These are phyloP conservation scores for Oconnorella tubifera DNA, from an alignment of 2,888 invertebrate species.

Conservation along the genomic window DNA sequence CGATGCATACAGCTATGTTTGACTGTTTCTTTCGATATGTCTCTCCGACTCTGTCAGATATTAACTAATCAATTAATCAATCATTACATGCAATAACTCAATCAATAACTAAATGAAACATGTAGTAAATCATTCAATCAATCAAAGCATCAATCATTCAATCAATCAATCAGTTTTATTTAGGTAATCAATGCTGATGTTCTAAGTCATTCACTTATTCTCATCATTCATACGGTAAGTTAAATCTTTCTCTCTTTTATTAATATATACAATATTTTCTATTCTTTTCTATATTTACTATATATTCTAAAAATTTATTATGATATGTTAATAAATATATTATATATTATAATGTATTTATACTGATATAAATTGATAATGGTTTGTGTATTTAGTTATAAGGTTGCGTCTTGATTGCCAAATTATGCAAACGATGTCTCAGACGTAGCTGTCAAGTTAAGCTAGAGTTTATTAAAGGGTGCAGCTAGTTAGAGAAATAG, in stretches of 20 bases:
- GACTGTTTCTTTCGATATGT: too few relatives aligned
- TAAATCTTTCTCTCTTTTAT: conserved; percentile 11
- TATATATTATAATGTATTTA: not conserved
- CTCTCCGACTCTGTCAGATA: too few relatives aligned
- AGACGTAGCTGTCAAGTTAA: too few relatives aligned
- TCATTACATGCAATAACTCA: too few relatives aligned
- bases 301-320: not conserved
- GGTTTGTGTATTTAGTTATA: not conserved
- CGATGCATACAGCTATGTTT: not conserved
- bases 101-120: too few relatives aligned
- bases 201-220: conserved; percentile 49
- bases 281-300: not conserved
- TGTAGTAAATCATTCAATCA: too few relatives aligned
- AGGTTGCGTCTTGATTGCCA: too few relatives aligned
- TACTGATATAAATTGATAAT: not conserved
- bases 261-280: not conserved
- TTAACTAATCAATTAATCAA: too few relatives aligned
- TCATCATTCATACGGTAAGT: conserved; percentile 57
- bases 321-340: not conserved
- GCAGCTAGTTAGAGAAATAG: too few relatives aligned
- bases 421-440: too few relatives aligned
- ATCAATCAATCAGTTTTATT: not conserved
- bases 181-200: conserved; percentile 56
- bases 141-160: too few relatives aligned
- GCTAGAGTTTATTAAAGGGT: too few relatives aligned